phyloP scores from a whole-genome alignment of 2,888 invertebrate species.

The Hybos culiciformis region DNA sequence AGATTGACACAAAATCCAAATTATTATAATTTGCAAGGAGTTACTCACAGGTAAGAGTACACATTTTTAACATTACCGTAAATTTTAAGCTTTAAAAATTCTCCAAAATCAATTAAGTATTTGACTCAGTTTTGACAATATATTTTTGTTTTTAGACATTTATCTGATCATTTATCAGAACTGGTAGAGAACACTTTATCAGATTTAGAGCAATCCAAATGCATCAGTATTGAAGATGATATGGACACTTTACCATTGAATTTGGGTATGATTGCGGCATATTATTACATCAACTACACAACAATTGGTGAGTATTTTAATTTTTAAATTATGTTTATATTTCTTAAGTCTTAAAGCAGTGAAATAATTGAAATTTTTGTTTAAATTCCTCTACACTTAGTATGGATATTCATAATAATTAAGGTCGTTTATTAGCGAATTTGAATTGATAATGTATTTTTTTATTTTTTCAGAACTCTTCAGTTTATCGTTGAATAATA shows the following conservation, averaged over 20 bases:
- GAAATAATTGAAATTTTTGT: neutral
- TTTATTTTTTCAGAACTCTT: slow-evolving; percentile 67
- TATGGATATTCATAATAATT: neutral
- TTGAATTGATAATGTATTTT: slow-evolving; percentile 1
- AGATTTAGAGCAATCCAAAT: slow-evolving; percentile 91
- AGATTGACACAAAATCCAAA: slow-evolving; percentile 98
- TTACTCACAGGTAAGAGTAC: slow-evolving; percentile 55
- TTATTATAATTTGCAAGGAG: slow-evolving; percentile 95
- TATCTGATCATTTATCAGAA: slow-evolving; percentile 97
- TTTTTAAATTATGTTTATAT: neutral
- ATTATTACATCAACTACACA: slow-evolving; percentile 99
- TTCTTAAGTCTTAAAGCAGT: neutral
- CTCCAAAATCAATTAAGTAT: too few species aligned
- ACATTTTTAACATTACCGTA: neutral
- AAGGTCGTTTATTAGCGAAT: too few species aligned
- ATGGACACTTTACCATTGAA: slow-evolving; percentile 95
- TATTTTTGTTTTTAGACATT: slow-evolving; percentile 47
- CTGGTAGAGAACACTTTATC: slow-evolving; percentile 89
- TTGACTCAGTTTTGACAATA: too few species aligned
- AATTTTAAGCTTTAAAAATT: too few species aligned
- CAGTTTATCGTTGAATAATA: slow-evolving; percentile 88
- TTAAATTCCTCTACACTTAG: neutral
- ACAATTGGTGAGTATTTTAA: slow-evolving; percentile 65
- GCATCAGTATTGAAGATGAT: slow-evolving; percentile 95
- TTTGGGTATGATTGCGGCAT: slow-evolving; percentile 99